Conservation (phyloP, 2,113 vertebrate species). For the Xenus cinereus region DNA sequence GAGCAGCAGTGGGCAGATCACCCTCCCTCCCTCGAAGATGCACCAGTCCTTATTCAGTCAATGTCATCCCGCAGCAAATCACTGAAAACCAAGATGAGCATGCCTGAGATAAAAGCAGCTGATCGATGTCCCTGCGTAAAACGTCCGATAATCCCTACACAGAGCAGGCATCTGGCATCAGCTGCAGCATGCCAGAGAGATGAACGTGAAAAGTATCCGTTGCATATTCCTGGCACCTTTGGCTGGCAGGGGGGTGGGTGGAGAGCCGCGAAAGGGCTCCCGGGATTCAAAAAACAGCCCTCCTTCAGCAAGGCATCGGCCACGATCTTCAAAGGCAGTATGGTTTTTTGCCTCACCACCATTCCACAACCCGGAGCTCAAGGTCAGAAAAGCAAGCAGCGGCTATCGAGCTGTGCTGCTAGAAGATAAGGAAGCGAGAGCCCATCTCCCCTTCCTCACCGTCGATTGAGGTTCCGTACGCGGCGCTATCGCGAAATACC, state of each 20-base stretch:
- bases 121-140: slow-evolving; percentile 32
- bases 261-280: background rate
- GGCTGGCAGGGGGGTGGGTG: background rate
- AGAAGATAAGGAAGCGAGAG: background rate
- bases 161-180: background rate
- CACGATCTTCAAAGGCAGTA: background rate
- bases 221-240: slow-evolving; percentile 34
- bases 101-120: slow-evolving; percentile 32
- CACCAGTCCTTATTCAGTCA: slow-evolving; percentile 65
- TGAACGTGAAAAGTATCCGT: background rate
- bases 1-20: slow-evolving; percentile 11
- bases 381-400: background rate
- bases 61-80: slow-evolving; percentile 36
- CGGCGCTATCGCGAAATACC: accelerated
- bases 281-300: background rate
- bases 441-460: background rate
- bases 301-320: background rate
- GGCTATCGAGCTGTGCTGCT: accelerated
- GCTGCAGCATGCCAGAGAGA: slow-evolving; percentile 4
- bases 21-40: slow-evolving; percentile 6
- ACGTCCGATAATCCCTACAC: slow-evolving; percentile 1
- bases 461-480: background rate
- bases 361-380: background rate
- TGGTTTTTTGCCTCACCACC: background rate
- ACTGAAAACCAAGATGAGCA: background rate